These are phyloP conservation scores for Lymantria dispar DNA, from an alignment of 2,888 invertebrate species.

Conservation along the genomic window DNA sequence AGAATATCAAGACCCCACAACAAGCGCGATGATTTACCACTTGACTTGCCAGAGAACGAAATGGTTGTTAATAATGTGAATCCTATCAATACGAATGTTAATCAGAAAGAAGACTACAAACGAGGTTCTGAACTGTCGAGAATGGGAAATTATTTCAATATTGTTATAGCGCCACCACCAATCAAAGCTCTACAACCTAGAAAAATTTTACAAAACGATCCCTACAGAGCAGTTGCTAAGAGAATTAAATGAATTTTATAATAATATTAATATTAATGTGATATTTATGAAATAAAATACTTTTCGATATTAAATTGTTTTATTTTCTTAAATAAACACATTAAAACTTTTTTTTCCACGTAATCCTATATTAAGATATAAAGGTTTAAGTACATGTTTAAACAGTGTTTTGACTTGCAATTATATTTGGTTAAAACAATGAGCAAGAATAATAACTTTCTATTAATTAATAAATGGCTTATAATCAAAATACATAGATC, in stretches of 20 bases:
- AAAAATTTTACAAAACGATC: conserved; percentile 54
- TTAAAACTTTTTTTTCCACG: no score
- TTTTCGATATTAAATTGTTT: background rate
- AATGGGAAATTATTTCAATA: conserved; percentile 77
- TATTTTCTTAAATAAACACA: background rate
- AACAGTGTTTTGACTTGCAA: no score
- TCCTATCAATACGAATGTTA: conserved; percentile 17
- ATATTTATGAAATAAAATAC: background rate
- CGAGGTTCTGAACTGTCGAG: conserved; percentile 60
- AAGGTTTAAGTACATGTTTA: no score
- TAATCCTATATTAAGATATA: no score
- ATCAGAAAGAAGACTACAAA: conserved; percentile 48
- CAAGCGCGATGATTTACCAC: conserved; percentile 43
- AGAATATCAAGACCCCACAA: conserved; percentile 36
- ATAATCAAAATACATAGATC: no score
- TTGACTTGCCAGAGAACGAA: conserved; percentile 45
- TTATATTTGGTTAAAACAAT: no score
- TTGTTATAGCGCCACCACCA: conserved; percentile 74
- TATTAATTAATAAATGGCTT: no score
- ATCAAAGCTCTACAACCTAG: conserved; percentile 70
- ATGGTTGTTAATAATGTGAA: conserved; percentile 8
- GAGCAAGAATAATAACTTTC: no score
- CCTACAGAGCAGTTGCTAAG: conserved; percentile 42
- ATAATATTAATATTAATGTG: conserved; percentile 11
- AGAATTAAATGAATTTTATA: conserved; percentile 29